phyloP scores from a whole-genome alignment of 2,888 invertebrate species.

The Hybos culiciformis region DNA sequence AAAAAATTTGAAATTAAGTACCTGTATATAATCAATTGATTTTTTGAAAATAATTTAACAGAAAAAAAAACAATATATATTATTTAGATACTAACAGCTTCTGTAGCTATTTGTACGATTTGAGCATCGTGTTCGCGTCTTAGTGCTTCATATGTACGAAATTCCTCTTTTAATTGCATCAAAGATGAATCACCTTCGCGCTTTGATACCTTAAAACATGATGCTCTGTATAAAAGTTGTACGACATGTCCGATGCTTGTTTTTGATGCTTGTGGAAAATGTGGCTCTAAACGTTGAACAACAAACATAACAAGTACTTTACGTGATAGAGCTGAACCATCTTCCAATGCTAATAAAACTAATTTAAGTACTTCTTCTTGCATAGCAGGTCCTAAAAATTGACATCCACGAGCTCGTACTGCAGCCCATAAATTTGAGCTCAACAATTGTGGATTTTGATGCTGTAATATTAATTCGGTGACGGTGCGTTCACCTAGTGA shows the following conservation, averaged over 20 bases:
- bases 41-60: too few species aligned
- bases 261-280: constrained; percentile 93
- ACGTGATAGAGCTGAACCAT: constrained; percentile 84
- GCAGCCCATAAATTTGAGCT: constrained; percentile 93
- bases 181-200: constrained; percentile 92
- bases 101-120: constrained; percentile 95
- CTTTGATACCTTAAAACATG: constrained; percentile 97
- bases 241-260: constrained; percentile 99
- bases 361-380: constrained; percentile 95
- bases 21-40: too few species aligned
- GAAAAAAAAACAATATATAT: too few species aligned
- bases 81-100: too few species aligned
- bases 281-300: constrained; percentile 88
- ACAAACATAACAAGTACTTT: constrained; percentile 98
- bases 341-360: constrained; percentile 84
- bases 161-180: constrained; percentile 96
- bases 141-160: constrained; percentile 84
- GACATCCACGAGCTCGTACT: constrained; percentile 90
- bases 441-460: constrained; percentile 91
- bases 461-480: constrained; percentile 83
- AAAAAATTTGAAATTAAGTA: too few species aligned
- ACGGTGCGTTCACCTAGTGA: constrained; percentile 92
- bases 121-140: constrained; percentile 95
- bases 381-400: constrained; percentile 98
- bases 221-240: constrained; percentile 91